Base-by-base conservation (phyloP, 2,888 invertebrate species). In the Nemotelus pantherinus region DNA sequence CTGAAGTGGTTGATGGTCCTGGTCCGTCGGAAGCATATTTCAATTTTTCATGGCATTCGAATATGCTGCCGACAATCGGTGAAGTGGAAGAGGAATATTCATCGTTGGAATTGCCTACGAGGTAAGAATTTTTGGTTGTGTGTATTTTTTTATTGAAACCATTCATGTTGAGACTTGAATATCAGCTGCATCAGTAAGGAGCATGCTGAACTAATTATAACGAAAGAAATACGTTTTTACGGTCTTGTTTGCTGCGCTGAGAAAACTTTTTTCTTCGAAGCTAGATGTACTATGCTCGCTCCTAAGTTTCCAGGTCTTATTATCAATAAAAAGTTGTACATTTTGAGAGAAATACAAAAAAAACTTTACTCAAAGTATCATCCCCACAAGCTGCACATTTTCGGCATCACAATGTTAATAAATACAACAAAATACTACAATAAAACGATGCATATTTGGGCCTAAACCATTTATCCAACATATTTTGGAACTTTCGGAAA, bases 11-110 rank as follows among this genome's bases (percentile, higher is more conserved):
- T 39, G 87, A 87, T 79, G 87, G 86, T 0, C 87, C 86, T 0
- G 87, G 87, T 0, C 87, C 87, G 0, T 87, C 87, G 1, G 87
- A 87, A 81, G 87, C 87, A 0, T 87, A 87, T 79, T 87, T 87
- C 78, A 87, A 87, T 80, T 87, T 85, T 70, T 79, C 79, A 64
- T 87, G 87, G 87, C 86, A 86, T 76, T 84, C 87, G n/a, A 86
- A 85, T 81, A 85, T 86, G 85, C 76, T 87, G 81, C 87, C 87
- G 4, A 87, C 87, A 10, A 87, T 87, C 76, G 87, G 87, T 0
- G 87, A 87, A 79, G 87, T 87, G 0, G 87, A 87, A 77, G 87
- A 87, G 79, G 87, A 87, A 80, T 85, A 85, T 77, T 87, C 87
- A 2, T 87, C 87, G 3, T 77, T 87, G 80, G 87, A 87, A 77